A percentile compares a stretch with the other conserved stretches of the same genome.
Conservation (phyloP, 53 echinoderm and acorn worm species). For the Astropecten irregularis region DNA sequence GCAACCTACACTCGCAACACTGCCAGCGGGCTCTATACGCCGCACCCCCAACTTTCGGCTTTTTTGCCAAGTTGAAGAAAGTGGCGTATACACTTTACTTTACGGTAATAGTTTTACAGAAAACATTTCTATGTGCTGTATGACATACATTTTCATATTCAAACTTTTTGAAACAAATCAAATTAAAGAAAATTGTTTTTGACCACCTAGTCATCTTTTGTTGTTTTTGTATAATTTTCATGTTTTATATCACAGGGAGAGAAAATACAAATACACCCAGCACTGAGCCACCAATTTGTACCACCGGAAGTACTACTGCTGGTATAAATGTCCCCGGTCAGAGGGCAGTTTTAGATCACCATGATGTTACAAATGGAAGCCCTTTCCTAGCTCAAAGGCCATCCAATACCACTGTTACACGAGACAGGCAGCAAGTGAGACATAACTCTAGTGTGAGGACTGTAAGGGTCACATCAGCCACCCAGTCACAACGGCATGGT, state of each 20-base stretch:
- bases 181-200: no score
- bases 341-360: slow-evolving; percentile 41
- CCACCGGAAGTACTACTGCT: background rate
- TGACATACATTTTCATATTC: no score
- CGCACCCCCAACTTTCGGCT: no score
- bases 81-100: no score
- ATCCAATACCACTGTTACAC: slow-evolving; percentile 15
- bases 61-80: no score
- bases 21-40: no score
- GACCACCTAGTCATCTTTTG: no score
- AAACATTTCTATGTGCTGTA: no score
- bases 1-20: no score
- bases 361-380: slow-evolving; percentile 9
- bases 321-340: background rate
- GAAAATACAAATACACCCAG: slow-evolving; percentile 1
- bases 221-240: no score
- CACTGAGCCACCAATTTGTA: background rate
- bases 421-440: slow-evolving; percentile 11
- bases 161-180: no score
- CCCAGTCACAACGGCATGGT: slow-evolving; percentile 54
- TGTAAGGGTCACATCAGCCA: background rate
- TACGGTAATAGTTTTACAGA: no score
- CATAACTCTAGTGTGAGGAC: slow-evolving; percentile 46
- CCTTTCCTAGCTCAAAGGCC: slow-evolving; percentile 19
- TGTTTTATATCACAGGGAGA: background rate